A percentile compares a stretch with the other conserved stretches of the same genome.
These are phyloP conservation scores for Hiodon alosoides DNA, from an alignment of 2,113 vertebrate genomes.

Conservation along the genomic window DNA sequence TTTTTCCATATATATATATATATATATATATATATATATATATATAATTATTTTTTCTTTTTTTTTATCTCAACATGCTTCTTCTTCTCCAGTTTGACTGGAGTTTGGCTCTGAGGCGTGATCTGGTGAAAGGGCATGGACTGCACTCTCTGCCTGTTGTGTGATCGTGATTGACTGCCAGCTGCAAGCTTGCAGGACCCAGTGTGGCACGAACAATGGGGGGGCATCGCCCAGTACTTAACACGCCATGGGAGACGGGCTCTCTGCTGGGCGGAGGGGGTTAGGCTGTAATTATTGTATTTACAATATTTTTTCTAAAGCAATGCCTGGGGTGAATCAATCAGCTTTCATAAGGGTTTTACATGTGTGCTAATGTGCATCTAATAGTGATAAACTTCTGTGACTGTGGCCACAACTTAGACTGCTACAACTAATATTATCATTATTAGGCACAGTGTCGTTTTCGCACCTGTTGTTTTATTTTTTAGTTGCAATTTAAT, in stretches of 20 bases:
- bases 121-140: neutral
- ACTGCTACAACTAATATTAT: neutral
- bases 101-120: no score
- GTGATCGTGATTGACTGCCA: neutral
- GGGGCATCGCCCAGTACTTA: constrained; percentile 31
- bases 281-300: constrained; percentile 35
- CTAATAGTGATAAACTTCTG: neutral
- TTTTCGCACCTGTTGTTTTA: no score
- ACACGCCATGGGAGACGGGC: constrained; percentile 27
- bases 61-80: neutral
- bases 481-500: no score
- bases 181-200: neutral
- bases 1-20: no score
- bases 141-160: neutral
- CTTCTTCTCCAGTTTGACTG: neutral
- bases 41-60: neutral
- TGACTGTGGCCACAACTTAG: neutral
- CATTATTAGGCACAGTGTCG: no score
- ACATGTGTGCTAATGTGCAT: constrained; percentile 18
- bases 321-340: constrained; percentile 31
- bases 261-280: constrained; percentile 21
- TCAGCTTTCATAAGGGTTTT: constrained; percentile 9
- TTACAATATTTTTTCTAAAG: constrained; percentile 27
- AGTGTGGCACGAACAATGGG: constrained; percentile 16
- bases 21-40: neutral